Evolutionary conservation across 1,140 invertebrate genomes (phyloP), one percentile per base, ranked within the genome.

Genomic region (Ceratina calcarata): DNA sequence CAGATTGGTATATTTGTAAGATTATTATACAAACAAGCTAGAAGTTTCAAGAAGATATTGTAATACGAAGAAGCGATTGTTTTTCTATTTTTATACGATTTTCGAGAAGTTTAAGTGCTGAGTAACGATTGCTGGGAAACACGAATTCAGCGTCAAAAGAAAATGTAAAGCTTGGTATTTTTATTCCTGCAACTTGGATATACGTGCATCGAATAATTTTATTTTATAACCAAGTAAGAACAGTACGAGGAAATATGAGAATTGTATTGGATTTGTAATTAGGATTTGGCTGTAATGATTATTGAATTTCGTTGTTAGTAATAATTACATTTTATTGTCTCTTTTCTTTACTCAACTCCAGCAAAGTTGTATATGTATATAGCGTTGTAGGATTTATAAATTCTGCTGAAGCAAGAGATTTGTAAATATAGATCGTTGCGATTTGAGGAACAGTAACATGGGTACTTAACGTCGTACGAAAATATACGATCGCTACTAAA

Each of bases 401-500:
- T 10, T 57, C 15, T 57, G n/a, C 13, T 16, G 20, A 20, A 61
- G 3, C 12, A 13, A 61, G 27, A 62, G 27, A 32, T 32, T 62
- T 32, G 15, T 8, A 62, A 62, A 62, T 62, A 32, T 18, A 37
- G 20, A 61, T 13, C 15, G 22, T 62, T 13, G 61, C 16, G 61
- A 16, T 62, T 22, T 4, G 13, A 62, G 61, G 32, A 32, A 16
- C 61, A 62, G 1, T 20, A 12, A 4, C 20, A n/a, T 45, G 8
- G 32, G 57, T 60, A 20, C 27, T 71, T 72, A 53, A 45, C 32
- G 37, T 45, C 27, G 13, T 45, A 10, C 13, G 32, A 71, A 71
- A 71, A 60, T 71, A 71, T 37, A 60, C 55, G 60, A 45, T 20
- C 53, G 53, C 4, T 24, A 18, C n/a, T 49, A 12, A 60, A 70